Evolutionary conservation across 2,888 invertebrate species (phyloP), one percentile per base, ranked within the genome.

Genomic region (Argyresthia goedartella): DNA sequence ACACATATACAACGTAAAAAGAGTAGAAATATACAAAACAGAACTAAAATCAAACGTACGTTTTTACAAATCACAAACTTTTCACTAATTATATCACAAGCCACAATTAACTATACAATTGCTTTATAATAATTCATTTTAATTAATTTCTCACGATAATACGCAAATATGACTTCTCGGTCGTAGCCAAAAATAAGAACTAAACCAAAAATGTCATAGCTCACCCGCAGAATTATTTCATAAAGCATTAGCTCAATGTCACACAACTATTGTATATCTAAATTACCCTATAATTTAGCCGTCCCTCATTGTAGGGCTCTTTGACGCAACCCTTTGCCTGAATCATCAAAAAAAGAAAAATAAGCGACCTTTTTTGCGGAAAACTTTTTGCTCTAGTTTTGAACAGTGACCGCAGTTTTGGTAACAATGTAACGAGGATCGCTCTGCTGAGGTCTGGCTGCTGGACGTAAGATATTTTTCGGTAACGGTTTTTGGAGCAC

Each of bases 301-400:
- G 67, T 67, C 68, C 67, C 67, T 64, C 63, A 70, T 70, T 72
- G 69, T 73, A 62, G 2, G 25, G 25, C 25, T 25, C 3, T 25
- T 56, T 6, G n/a, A 11, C 54, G 56, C 67, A 80, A 79, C 79
- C 81, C 82, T 79, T 25, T 81, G 25, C 41, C 25, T 11, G 6
- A 4, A 8, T 76, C 56, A 56, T 47, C 59, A 61, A 65, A 66
- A 68, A 67, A 74, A 39, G n/a, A 15, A 11, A 14, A 48, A 36
- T 14, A 14, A 70, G 62, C 60, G 60, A 59, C 60, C 58, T 62
- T 62, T 69, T 70, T 74, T 69, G 69, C 67, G 66, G 10, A 62
- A 58, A 60, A 39, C 63, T 80, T 84, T 81, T 81, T 84, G 79
- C 81, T 79, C 77, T 60, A 79, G 58, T 84, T 85, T 82, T 84